Evolutionary conservation across 2,888 invertebrate genomes (phyloP).

Genomic region (Ornithoptera alexandrae): DNA sequence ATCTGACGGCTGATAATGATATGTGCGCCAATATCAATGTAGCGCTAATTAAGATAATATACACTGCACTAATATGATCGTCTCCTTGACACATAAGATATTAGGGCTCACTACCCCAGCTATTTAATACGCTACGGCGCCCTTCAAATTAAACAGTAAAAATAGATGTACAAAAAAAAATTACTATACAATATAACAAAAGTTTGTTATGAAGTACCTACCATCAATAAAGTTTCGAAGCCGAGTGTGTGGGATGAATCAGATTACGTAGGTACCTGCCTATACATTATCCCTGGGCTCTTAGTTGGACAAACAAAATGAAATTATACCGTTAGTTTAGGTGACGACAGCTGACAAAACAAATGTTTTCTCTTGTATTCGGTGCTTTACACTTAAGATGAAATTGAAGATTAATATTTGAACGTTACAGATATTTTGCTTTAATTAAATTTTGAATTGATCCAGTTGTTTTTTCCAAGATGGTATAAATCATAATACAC

Average conservation of each 20-base stretch:
- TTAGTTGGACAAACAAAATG: slow-evolving; percentile 56
- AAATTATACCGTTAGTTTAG: slow-evolving; percentile 44
- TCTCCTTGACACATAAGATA: too few species aligned
- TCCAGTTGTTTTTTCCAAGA: too few species aligned
- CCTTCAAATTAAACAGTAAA: too few species aligned
- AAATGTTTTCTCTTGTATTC: slow-evolving; percentile 20
- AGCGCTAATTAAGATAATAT: too few species aligned
- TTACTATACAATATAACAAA: not conserved
- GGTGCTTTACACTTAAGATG: slow-evolving; percentile 6
- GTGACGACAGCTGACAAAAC: slow-evolving; percentile 42
- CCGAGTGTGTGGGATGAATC: slow-evolving; percentile 28
- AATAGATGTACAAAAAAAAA: not conserved
- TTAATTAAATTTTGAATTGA: too few species aligned
- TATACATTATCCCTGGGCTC: slow-evolving; percentile 42
- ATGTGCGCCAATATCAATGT: too few species aligned
- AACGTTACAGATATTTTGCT: too few species aligned
- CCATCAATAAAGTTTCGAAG: slow-evolving; percentile 12
- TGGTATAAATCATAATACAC: too few species aligned
- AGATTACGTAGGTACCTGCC: slow-evolving; percentile 26
- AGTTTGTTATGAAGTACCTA: slow-evolving; percentile 1
- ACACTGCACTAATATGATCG: too few species aligned
- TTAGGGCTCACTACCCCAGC: too few species aligned
- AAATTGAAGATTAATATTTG: slow-evolving; percentile 1
- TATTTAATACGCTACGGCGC: too few species aligned
- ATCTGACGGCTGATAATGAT: too few species aligned